Base-by-base conservation (phyloP, 1,140 invertebrate genomes). In the Nasonia longicornis region DNA sequence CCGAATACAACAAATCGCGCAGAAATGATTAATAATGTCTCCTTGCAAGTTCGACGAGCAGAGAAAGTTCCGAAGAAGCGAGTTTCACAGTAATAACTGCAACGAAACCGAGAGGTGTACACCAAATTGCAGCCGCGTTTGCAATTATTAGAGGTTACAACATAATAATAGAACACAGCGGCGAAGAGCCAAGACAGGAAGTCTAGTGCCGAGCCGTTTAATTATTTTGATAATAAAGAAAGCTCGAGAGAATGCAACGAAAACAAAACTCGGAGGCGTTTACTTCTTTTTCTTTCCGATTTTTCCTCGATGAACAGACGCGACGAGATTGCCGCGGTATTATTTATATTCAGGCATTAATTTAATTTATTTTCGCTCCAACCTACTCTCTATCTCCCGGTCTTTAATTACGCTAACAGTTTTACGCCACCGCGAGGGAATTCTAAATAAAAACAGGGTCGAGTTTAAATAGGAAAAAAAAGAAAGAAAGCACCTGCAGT, bases 51-150 rank as follows among this genome's bases (percentile, higher is more conserved):
- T 75, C 52, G 35, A 26, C 42, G 8, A 22, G n/a, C 7, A 35
- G 72, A 70, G 81, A 82, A 82, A 82, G 77, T 52, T 76, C 63
- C 38, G 64, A 72, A 79, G 48, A 79, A 75, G n/a, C 22, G 76
- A 82, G 31, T 82, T 82, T 82, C 77, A n/a, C 20, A 22, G 63
- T 70, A 82, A 79, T 76, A 70, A 79, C 71, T 82, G 77, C 76
- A 79, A 75, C 77, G 48, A 66, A 79, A 79, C 58, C 20, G 29
- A 74, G n/a, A 42, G 31, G 76, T 82, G 63, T 78, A 74, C 26
- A 26, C 63, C 45, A 42, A 71, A 73, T 66, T 74, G 71, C 42
- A 70, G 31, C 70, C 71, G 63, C 48, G 75, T 79, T 14, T 66
- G 42, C 29, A 82, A 82, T 82, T 70, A 79, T 79, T 71, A 63